phyloP scores from a whole-genome alignment of 1,140 invertebrate genomes.

The Matsumurasca onukii region DNA sequence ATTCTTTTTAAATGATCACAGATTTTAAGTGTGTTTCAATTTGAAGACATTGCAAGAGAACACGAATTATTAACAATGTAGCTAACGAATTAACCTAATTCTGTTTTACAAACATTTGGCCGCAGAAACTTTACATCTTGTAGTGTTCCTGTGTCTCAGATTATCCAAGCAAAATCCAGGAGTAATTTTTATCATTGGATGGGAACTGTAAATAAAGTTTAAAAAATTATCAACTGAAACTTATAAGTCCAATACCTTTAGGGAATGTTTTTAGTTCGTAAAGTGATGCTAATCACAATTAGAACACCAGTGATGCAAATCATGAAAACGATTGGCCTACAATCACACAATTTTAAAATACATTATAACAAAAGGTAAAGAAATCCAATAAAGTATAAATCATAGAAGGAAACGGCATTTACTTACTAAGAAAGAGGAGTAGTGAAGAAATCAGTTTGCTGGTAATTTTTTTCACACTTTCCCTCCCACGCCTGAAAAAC shows the following conservation, averaged over 20 bases:
- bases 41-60: not conserved
- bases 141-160: not conserved
- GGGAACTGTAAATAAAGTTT: too few species aligned
- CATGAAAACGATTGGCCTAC: too few species aligned
- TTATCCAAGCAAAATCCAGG: not conserved
- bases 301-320: too few species aligned
- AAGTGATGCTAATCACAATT: too few species aligned
- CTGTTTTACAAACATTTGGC: not conserved
- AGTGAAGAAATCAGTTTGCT: slow-evolving; percentile 50
- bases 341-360: too few species aligned
- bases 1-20: not conserved
- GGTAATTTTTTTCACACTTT: slow-evolving; percentile 49
- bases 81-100: not conserved
- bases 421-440: slow-evolving; percentile 52
- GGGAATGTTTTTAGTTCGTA: too few species aligned
- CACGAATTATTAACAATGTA: not conserved
- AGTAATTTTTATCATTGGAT: too few species aligned
- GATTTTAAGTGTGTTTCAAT: not conserved
- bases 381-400: too few species aligned
- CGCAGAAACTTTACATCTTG: not conserved
- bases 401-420: too few species aligned
- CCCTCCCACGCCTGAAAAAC: slow-evolving; percentile 44
- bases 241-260: too few species aligned
- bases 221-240: too few species aligned
- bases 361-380: too few species aligned